Percentiles rank a stretch among this genome's conserved stretches.
phyloP scores from a whole-genome alignment of 92 coral and sea anemone genomes.

The Paragorgia papillata region DNA sequence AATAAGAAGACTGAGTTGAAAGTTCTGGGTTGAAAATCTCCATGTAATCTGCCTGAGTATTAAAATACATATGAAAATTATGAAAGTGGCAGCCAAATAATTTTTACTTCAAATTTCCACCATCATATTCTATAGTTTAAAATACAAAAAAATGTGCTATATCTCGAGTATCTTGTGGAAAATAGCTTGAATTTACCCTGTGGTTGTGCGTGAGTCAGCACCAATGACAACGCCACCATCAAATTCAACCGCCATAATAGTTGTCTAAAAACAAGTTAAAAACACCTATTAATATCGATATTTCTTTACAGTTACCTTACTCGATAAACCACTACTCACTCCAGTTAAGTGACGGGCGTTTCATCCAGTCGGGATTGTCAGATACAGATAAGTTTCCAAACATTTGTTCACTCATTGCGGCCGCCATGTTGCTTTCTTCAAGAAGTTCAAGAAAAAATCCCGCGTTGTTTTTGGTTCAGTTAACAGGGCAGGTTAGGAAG shows the following conservation, averaged over 20 bases:
- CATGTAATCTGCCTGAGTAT: too few species aligned
- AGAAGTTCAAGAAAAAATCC: too few species aligned
- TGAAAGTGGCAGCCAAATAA: too few species aligned
- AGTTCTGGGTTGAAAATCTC: too few species aligned
- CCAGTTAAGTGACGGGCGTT: constrained; percentile 93
- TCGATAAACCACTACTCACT: constrained; percentile 60
- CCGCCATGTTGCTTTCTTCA: constrained; percentile 34
- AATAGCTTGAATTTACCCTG: constrained; percentile 80
- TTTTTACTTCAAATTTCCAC: too few species aligned
- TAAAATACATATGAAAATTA: too few species aligned
- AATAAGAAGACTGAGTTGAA: too few species aligned
- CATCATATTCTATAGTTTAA: too few species aligned
- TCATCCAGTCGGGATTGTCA: constrained; percentile 84
- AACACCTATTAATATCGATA: neutral
- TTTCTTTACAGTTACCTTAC: neutral
- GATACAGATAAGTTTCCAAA: constrained; percentile 17
- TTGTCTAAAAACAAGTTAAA: constrained; percentile 68
- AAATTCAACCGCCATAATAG: constrained; percentile 98
- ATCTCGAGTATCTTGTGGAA: too few species aligned
- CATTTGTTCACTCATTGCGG: neutral
- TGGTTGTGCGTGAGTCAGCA: constrained; percentile 99
- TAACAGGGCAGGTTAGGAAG: too few species aligned
- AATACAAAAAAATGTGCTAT: too few species aligned
- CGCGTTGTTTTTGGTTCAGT: too few species aligned
- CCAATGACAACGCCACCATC: constrained; percentile 98